Conservation (phyloP, 1,140 invertebrate genomes). For the Laodelphax striatellus region DNA sequence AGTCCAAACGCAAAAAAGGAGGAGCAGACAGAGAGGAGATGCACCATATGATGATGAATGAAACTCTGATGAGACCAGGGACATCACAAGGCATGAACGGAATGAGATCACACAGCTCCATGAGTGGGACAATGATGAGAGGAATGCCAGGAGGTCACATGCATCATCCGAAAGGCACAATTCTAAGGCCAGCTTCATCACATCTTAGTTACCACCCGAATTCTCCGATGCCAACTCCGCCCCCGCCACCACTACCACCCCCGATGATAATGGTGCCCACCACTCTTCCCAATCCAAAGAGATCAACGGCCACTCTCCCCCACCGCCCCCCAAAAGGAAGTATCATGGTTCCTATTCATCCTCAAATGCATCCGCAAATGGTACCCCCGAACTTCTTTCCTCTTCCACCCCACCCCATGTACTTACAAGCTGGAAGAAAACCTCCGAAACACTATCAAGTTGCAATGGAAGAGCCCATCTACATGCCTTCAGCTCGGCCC, state of each 20-base stretch:
- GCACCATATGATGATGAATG: slow-evolving; percentile 31
- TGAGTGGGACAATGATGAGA: slow-evolving; percentile 30
- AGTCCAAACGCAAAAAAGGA: slow-evolving; percentile 25
- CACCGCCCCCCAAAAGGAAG: slow-evolving; percentile 24
- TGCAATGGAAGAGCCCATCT: slow-evolving; percentile 44
- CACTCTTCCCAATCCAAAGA: slow-evolving; percentile 23
- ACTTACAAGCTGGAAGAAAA: slow-evolving; percentile 30
- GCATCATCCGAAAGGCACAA: slow-evolving; percentile 30
- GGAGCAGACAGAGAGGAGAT: slow-evolving; percentile 38
- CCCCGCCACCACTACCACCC: slow-evolving; percentile 22
- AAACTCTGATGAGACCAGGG: slow-evolving; percentile 30
- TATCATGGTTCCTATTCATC: slow-evolving; percentile 15
- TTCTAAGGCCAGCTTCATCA: slow-evolving; percentile 24
- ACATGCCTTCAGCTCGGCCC: slow-evolving; percentile 44
- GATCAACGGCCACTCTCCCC: slow-evolving; percentile 25
- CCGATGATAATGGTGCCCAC: slow-evolving; percentile 24
- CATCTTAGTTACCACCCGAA: slow-evolving; percentile 15
- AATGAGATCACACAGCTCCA: slow-evolving; percentile 20
- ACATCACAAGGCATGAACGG: slow-evolving; percentile 5
- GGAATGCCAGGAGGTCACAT: slow-evolving; percentile 31
- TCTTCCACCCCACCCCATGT: slow-evolving; percentile 29
- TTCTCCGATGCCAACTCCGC: slow-evolving; percentile 11
- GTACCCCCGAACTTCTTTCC: slow-evolving; percentile 29
- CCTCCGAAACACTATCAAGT: slow-evolving; percentile 27
- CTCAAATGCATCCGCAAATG: slow-evolving; percentile 14